Percentiles rank a stretch among this genome's conserved stretches.
Conservation (phyloP, 2,888 invertebrate species). For the Calephelis perditalis region DNA sequence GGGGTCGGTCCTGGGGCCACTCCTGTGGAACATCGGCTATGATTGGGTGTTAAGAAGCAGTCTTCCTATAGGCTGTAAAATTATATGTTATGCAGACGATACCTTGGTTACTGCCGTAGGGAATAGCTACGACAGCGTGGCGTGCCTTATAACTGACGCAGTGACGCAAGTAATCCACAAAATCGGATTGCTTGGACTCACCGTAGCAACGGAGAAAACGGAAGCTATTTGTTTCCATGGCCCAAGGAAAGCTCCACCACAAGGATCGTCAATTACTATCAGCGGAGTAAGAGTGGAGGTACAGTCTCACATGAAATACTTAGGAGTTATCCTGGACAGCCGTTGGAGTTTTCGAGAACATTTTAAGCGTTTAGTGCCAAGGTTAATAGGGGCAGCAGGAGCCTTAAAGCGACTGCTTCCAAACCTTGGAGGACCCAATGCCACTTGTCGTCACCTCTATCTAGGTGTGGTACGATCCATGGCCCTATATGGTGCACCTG, state of each 20-base stretch:
- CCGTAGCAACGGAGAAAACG: constrained; percentile 1
- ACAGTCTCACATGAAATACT: neutral
- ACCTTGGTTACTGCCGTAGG: too few relatives aligned
- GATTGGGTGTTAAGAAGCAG: too few relatives aligned
- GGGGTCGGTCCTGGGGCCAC: too few relatives aligned
- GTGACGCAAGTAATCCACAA: neutral
- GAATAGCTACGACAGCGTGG: too few relatives aligned
- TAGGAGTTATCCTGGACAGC: neutral
- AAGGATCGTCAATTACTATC: neutral
- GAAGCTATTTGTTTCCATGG: neutral
- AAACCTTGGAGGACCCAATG: neutral
- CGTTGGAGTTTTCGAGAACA: neutral
- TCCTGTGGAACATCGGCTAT: too few relatives aligned
- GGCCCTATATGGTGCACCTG: too few relatives aligned
- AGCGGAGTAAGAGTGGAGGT: neutral
- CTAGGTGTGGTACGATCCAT: neutral
- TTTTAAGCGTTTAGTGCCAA: neutral
- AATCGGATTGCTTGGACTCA: constrained; percentile 2
- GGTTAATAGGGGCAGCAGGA: constrained; percentile 1
- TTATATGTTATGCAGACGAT: too few relatives aligned
- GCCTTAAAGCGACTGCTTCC: neutral
- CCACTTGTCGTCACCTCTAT: neutral
- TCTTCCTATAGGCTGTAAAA: too few relatives aligned
- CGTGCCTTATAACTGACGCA: neutral
- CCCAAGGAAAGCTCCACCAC: neutral